Base-by-base conservation (phyloP, 2,888 invertebrate species). In the Glaucopsyche alexis region DNA sequence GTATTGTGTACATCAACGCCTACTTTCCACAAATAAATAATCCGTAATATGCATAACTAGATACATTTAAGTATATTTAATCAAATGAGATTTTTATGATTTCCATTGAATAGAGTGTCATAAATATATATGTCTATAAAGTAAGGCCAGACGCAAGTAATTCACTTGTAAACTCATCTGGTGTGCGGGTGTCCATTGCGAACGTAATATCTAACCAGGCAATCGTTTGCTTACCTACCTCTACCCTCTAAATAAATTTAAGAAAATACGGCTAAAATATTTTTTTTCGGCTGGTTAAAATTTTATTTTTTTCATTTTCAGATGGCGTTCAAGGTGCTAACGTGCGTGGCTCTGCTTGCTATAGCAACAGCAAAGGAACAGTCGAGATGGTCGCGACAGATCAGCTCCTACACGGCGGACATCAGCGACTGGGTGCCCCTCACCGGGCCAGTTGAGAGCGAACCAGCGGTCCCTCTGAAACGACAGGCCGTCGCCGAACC, bases 381-480 rank as follows among this genome's bases (percentile, higher is more conserved):
- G 77, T 80, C 86, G n/a, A 84, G 93, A 82, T 93, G 93, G 93
- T 93, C 93, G 19, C 86, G 93, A 13, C 93, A 93, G 77, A 89
- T 93, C 82, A 91, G 91, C 83, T 85, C 91, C 7, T 91, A 92
- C 80, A 92, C 89, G 47, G 83, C 92, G 38, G 93, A 91, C 76
- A 88, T 90, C 73, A 83, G 90, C 76, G 93, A 93, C 82, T 93
- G 93, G 93, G 88, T 92, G 13, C 93, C 93, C 0, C 81, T 93
- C 0, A 76, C 87, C 1, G 86, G 84, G 1, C 90, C 93, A 6
- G 78, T 87, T 8, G 89, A 90, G 45, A 83, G 83, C 77, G 87
- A 80, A 42, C 76, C 80, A 29, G 82, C 86, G 14, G 42, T 72
- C 7, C 88, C 84, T 73, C 84, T 87, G 71, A 92, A 91, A 76